Conservation (phyloP, 2,797 vertebrate genomes). For the Gastrophryne carolinensis region DNA sequence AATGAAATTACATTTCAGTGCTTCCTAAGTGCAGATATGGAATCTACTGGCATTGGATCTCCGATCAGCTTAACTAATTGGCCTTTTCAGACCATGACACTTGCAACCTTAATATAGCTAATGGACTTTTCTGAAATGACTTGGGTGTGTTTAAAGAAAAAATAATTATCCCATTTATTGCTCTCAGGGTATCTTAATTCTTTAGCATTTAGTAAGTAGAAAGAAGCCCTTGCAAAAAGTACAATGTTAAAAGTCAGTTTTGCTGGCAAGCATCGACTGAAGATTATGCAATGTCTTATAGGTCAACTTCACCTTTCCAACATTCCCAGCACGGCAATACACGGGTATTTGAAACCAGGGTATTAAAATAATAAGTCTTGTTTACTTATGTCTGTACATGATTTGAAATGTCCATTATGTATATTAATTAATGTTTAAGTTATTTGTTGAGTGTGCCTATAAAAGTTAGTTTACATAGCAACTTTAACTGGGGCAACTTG, state of each 20-base stretch:
- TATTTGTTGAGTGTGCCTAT: too few relatives aligned
- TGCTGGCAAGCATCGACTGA: background rate
- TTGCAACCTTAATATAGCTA: constrained; percentile 10
- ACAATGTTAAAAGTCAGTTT: too few relatives aligned
- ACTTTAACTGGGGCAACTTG: too few relatives aligned
- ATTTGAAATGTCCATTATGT: too few relatives aligned
- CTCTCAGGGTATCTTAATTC: background rate
- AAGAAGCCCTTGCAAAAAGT: background rate
- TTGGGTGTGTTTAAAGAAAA: constrained; percentile 9
- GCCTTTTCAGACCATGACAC: constrained; percentile 2
- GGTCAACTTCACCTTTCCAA: background rate
- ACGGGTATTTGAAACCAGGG: background rate
- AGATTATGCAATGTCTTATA: background rate
- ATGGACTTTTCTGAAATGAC: constrained; percentile 3
- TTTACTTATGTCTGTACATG: background rate
- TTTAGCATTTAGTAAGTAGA: background rate
- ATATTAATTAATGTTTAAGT: too few relatives aligned
- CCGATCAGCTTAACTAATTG: constrained; percentile 14
- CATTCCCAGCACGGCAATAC: too few relatives aligned
- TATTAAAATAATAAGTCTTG: background rate
- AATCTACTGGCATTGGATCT: constrained; percentile 15
- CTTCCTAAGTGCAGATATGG: constrained; percentile 36
- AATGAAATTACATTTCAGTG: constrained; percentile 1
- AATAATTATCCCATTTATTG: constrained; percentile 1
- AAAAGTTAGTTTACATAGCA: too few relatives aligned